phyloP scores from a whole-genome alignment of 2,888 invertebrate species.

The Noctua comes region DNA sequence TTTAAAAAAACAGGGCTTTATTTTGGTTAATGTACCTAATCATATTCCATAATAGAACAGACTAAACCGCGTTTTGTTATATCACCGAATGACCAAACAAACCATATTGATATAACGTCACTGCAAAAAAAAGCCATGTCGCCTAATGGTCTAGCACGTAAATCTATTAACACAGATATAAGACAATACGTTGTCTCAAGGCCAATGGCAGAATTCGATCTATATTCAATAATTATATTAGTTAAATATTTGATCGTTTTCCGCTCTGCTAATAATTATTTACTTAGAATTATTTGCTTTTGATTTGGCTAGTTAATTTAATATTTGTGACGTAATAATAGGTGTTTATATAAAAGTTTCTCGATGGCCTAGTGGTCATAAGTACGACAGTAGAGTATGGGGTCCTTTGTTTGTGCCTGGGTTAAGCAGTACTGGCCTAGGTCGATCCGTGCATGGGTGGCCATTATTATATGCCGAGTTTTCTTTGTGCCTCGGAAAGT shows the following conservation, averaged over 20 bases:
- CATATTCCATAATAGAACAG: not conserved
- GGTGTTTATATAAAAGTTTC: not conserved
- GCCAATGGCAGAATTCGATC: conserved; percentile 26
- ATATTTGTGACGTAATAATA: conserved; percentile 7
- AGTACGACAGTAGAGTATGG: not conserved
- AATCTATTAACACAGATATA: conserved; percentile 25
- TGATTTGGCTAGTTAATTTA: not conserved
- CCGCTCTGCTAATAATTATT: conserved; percentile 53
- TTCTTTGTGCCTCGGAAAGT: not conserved
- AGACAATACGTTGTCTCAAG: conserved; percentile 40
- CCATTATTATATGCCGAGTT: not conserved
- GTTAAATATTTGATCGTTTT: conserved; percentile 41
- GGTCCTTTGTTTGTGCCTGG: not conserved
- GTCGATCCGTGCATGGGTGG: not conserved
- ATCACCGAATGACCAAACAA: conserved; percentile 18
- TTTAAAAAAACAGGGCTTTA: too few species aligned
- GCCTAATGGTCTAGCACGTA: conserved; percentile 37
- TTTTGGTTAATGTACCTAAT: too few species aligned
- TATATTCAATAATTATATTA: conserved; percentile 21
- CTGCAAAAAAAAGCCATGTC: conserved; percentile 34
- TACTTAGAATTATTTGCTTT: conserved; percentile 33
- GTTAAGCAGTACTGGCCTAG: not conserved
- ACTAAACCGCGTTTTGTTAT: not conserved
- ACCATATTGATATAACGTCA: not conserved
- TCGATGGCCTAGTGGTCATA: not conserved